These are phyloP conservation scores for Cyclophora punctaria DNA, from an alignment of 2,888 invertebrate species.

Conservation along the genomic window DNA sequence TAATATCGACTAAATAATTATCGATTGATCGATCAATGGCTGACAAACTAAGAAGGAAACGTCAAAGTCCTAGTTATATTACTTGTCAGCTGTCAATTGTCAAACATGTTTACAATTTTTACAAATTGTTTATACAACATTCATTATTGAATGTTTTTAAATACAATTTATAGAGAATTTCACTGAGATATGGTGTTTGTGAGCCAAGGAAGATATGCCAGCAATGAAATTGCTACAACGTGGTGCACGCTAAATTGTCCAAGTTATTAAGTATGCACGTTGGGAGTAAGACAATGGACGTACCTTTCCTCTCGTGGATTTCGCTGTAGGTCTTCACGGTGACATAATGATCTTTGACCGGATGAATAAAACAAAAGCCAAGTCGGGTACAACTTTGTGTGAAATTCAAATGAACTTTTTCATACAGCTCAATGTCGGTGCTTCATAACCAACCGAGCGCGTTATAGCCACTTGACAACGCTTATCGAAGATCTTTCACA, in stretches of 20 bases:
- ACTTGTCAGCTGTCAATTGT: too few relatives aligned
- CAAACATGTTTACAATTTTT: too few relatives aligned
- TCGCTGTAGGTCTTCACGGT: conserved; percentile 23
- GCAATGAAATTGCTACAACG: too few relatives aligned
- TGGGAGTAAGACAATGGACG: conserved; percentile 16
- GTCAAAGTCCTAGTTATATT: too few relatives aligned
- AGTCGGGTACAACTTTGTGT: conserved; percentile 31
- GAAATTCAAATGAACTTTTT: conserved; percentile 39
- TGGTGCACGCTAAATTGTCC: conserved; percentile 6
- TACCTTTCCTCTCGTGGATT: conserved; percentile 20
- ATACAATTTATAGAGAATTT: too few relatives aligned
- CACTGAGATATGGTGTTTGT: too few relatives aligned
- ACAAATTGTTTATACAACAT: too few relatives aligned
- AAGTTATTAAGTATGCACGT: conserved; percentile 3
- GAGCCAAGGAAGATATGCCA: too few relatives aligned
- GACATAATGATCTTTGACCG: conserved; percentile 43
- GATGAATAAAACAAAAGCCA: conserved; percentile 46
- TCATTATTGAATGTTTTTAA: too few relatives aligned
- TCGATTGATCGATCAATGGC: too few relatives aligned
- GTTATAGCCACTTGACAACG: neutral
- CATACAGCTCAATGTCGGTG: conserved; percentile 12
- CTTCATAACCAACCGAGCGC: conserved; percentile 2
- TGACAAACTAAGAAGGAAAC: too few relatives aligned
- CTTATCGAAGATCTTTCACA: conserved; percentile 11
- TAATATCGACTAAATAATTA: too few relatives aligned